Evolutionary conservation across 2,797 vertebrate species (phyloP).

Genomic region (Lepus townsendii): DNA sequence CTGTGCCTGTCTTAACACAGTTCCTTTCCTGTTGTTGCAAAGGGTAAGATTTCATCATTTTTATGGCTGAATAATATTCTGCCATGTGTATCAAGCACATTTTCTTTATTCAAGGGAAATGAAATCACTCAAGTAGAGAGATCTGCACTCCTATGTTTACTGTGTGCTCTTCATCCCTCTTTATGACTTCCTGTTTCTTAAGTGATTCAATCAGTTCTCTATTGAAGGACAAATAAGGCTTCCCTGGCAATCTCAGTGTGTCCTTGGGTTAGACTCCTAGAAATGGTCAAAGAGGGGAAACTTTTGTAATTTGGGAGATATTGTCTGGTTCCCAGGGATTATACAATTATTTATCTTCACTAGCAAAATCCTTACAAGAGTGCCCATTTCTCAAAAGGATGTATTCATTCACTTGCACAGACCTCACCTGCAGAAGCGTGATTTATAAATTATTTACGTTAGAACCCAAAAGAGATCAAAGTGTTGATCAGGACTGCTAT

Average conservation of each 20-base stretch:
- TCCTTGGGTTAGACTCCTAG: not conserved
- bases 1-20: too few relatives aligned
- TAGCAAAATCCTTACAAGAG: not conserved
- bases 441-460: slow-evolving; percentile 41
- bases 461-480: slow-evolving; percentile 57
- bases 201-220: not conserved
- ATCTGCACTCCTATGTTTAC: too few relatives aligned
- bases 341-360: not conserved
- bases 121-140: too few relatives aligned
- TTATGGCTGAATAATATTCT: too few relatives aligned
- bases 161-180: not conserved
- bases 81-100: too few relatives aligned
- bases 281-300: slow-evolving; percentile 3
- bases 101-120: too few relatives aligned
- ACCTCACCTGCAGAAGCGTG: not conserved
- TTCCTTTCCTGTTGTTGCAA: too few relatives aligned
- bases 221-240: not conserved
- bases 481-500: slow-evolving; percentile 33
- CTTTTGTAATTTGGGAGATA: not conserved
- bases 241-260: not conserved
- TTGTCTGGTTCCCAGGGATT: not conserved
- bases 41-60: too few relatives aligned
- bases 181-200: not conserved
- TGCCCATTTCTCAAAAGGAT: not conserved
- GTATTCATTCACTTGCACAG: not conserved